Evolutionary conservation across 2,113 vertebrate species (phyloP), one percentile per base, ranked within the genome.

Genomic region (Cololabis saira): DNA sequence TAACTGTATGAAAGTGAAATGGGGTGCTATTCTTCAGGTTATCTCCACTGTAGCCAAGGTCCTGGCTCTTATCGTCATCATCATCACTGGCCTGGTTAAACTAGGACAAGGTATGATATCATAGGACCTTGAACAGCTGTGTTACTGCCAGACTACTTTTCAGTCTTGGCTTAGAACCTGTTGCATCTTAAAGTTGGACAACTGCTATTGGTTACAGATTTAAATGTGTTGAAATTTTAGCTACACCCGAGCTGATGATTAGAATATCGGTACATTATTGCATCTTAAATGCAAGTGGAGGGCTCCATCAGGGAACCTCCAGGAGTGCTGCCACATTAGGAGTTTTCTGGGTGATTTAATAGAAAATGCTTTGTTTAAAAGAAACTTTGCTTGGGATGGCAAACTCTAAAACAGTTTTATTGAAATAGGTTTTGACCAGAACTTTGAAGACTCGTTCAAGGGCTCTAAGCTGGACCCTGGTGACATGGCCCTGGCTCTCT

Each of bases 1-100:
- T 33, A 95, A 95, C 83, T 92, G 90, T 56, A 90, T 93, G 92
- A 95, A 93, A 70, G 94, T 95, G 43, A 94, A 94, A 75, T 94
- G 92, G 93, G 94, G 93, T 0, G 92, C 93, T 17, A 88, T 91
- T 61, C 91, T 95, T 33, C 93, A 95, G 84, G 93, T 95, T 49
- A 30, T 92, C 74, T 93, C 93, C 61, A 95, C 94, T 1, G 81
- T 94, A 44, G 94, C 93, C 33, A 95, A 95, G 78, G 91, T 95
- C 18, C 66, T 94, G 2, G 94, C 93, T 56, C 89, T 95, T 10
- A 93, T 95, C 5, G 82, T 94, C 33, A 93, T 95, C 71, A 93
- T 95, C 68, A 87, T 94, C 13, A 80, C 91, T 10, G 94, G 94
- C 54, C 15, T 94, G 61, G 81, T 94, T 3, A 84, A 86, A 40